Evolutionary conservation across 2,888 invertebrate genomes (phyloP).

Genomic region (Sarcophaga carnaria): DNA sequence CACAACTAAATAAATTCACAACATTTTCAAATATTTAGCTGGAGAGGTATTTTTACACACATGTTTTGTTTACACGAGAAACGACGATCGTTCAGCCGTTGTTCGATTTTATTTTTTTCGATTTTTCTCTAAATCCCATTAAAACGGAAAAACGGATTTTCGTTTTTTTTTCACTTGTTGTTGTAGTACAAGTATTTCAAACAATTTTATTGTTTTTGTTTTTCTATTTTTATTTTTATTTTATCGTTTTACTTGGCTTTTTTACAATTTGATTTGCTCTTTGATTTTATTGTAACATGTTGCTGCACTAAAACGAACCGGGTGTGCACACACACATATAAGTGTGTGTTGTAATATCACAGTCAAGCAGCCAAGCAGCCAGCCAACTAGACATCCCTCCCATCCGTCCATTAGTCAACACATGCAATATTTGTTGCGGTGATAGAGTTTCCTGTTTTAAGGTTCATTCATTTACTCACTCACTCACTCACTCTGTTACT

Average conservation of each 20-base stretch:
- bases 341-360: neutral
- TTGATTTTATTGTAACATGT: constrained; percentile 48
- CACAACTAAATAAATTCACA: too few relatives aligned
- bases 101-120: neutral
- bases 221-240: constrained; percentile 10
- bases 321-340: neutral
- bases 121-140: constrained; percentile 24
- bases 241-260: neutral
- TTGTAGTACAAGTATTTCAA: too few relatives aligned
- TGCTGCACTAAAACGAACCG: constrained; percentile 18
- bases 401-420: neutral
- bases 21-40: neutral
- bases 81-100: neutral
- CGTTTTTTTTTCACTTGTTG: too few relatives aligned
- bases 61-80: neutral
- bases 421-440: constrained; percentile 54
- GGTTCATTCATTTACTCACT: constrained; percentile 29
- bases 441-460: constrained; percentile 52
- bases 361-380: neutral
- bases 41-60: neutral
- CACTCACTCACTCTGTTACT: neutral
- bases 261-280: constrained; percentile 38
- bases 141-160: constrained; percentile 11
- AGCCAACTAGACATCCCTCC: too few relatives aligned
- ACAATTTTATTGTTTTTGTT: neutral